These are phyloP conservation scores for Danio rerio DNA, from an alignment of 2,113 vertebrate species.

Conservation along the genomic window DNA sequence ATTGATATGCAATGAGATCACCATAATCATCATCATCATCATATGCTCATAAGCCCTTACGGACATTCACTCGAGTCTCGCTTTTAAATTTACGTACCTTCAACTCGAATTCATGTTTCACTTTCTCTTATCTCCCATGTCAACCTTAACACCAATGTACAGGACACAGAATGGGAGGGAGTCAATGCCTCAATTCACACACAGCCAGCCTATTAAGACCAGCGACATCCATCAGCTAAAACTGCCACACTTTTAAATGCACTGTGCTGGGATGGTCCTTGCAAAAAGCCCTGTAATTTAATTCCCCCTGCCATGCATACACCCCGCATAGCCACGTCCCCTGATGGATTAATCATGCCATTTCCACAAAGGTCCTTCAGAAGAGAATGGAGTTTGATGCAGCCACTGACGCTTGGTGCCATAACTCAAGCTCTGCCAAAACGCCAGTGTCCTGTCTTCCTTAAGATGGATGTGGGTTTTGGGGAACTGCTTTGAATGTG, in stretches of 20 bases:
- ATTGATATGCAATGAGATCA: background rate
- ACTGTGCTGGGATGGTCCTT: conserved; percentile 38
- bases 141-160: conserved; percentile 21
- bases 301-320: conserved; percentile 52
- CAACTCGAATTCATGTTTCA: conserved; percentile 1
- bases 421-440: conserved; percentile 90
- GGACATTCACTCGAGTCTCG: background rate
- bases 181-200: conserved; percentile 36
- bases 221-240: conserved; percentile 30
- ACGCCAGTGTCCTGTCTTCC: conserved; percentile 89
- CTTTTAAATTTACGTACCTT: background rate
- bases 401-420: conserved; percentile 91
- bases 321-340: conserved; percentile 67
- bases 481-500: conserved; percentile 88
- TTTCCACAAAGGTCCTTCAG: conserved; percentile 88
- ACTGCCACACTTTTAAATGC: conserved; percentile 30
- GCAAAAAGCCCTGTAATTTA: conserved; percentile 50
- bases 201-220: conserved; percentile 33
- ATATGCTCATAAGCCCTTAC: background rate
- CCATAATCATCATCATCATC: background rate
- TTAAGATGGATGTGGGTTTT: conserved; percentile 91
- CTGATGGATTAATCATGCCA: conserved; percentile 92
- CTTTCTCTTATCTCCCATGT: conserved; percentile 26
- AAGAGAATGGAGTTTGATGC: conserved; percentile 86
- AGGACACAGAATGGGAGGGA: conserved; percentile 14